phyloP scores from a whole-genome alignment of 2,113 vertebrate genomes.

The Scomber colias region DNA sequence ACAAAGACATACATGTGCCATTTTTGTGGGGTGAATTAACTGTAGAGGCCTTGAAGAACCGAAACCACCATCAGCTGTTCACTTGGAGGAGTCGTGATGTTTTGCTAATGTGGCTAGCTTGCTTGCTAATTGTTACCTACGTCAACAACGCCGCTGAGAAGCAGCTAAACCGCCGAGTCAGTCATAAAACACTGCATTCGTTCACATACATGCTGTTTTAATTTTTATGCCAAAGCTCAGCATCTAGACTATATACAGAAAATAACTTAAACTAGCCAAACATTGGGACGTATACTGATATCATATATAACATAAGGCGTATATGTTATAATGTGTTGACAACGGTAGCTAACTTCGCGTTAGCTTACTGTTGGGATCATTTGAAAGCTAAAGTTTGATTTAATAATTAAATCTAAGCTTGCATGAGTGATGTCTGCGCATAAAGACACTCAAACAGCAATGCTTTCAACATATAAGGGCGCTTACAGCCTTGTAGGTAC shows the following conservation, averaged over 20 bases:
- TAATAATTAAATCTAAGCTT: not conserved
- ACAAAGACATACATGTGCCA: accelerated
- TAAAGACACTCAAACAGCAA: not conserved
- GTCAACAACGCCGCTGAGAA: constrained; percentile 45
- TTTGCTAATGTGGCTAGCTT: constrained; percentile 49
- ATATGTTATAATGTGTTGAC: not conserved
- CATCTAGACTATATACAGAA: not conserved
- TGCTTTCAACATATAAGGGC: not conserved
- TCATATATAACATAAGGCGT: no score
- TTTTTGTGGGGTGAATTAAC: not conserved
- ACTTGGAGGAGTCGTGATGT: constrained; percentile 17
- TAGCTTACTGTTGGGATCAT: constrained; percentile 48
- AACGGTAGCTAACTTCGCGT: constrained; percentile 10
- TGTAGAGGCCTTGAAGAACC: not conserved
- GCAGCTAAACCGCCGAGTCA: not conserved
- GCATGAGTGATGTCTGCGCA: not conserved
- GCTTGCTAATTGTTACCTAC: constrained; percentile 67
- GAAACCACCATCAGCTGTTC: not conserved
- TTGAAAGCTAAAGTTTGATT: constrained; percentile 29
- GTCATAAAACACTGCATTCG: not conserved
- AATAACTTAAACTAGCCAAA: no score
- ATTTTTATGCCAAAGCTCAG: accelerated
- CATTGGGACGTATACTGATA: no score
- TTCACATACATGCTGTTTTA: accelerated
- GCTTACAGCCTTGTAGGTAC: accelerated